Base-by-base conservation (phyloP, 1,140 invertebrate genomes). In the Trissolcus basalis region DNA sequence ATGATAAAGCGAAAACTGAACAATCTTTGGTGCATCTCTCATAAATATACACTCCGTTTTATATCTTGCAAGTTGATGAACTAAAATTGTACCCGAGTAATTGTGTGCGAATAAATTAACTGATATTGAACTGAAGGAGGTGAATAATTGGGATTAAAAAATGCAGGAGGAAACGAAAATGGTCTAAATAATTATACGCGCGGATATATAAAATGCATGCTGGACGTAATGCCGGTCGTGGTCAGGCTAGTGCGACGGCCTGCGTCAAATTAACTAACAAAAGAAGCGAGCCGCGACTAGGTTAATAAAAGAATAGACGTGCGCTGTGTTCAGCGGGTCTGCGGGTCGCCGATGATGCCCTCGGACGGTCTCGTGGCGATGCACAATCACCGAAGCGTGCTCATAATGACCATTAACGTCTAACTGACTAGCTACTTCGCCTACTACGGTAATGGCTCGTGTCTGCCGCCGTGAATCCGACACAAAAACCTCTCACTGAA, bases 321-420 rank as follows among this genome's bases (percentile, higher is more conserved):
- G 63, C 60, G 68, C 54, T 14, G 60, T 69, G 69, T 63, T 63
- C 70, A 78, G 81, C 85, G 85, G 85, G 85, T 87, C 84, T 86
- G 61, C 85, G 85, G 85, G 85, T 86, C 85, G 85, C 60, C 85
- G 86, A 86, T 86, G 85, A 87, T 87, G 85, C 85, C 85, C 86
- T 84, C 81, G 76, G 78, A 69, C 80, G 82, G 81, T 83, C 83
- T 82, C 77, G 83, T 84, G 82, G 82, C 82, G 80, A 79, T 82
- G 81, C 82, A 82, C 84, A 86, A 86, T 85, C 85, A 87, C 78
- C 87, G 82, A 77, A 88, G 85, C 87, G 85, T 88, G 84, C 82
- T 84, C 82, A 81, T 87, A 87, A 88, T 88, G 87, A 88, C 86
- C 86, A 87, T 87, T 87, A 87, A 84, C 82, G 85, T 85, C 84